Percentiles rank a stretch among this genome's conserved stretches.
Conservation (phyloP, 2,888 invertebrate species). For the Platypus cylindrus region DNA sequence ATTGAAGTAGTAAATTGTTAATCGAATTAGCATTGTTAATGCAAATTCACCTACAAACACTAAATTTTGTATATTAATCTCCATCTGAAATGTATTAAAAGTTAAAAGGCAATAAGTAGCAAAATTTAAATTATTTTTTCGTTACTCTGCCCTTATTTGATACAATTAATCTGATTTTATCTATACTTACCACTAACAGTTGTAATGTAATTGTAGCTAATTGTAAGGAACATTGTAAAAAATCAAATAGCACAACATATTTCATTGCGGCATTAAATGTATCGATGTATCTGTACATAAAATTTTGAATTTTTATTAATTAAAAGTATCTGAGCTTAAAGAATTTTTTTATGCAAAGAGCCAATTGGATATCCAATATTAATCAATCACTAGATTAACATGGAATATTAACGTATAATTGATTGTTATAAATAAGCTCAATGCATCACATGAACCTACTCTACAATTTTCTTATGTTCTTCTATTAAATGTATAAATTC, state of each 20-base stretch:
- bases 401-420: too few species aligned
- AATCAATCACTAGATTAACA: too few species aligned
- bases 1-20: conserved; percentile 14
- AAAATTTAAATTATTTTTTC: conserved; percentile 1
- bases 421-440: too few species aligned
- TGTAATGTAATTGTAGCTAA: conserved; percentile 18
- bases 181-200: conserved; percentile 17
- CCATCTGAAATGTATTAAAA: conserved; percentile 10
- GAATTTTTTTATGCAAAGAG: too few species aligned
- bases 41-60: conserved; percentile 13
- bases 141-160: too few species aligned
- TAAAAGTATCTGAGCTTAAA: too few species aligned
- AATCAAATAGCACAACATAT: conserved; percentile 20
- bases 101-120: neutral
- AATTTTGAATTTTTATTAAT: neutral
- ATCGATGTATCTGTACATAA: conserved; percentile 15
- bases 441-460: conserved; percentile 6
- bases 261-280: conserved; percentile 19
- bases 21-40: conserved; percentile 12
- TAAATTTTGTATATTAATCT: conserved; percentile 12
- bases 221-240: conserved; percentile 21
- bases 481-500: conserved; percentile 8
- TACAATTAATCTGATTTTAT: too few species aligned
- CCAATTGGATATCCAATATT: too few species aligned
- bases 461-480: conserved; percentile 15